Base-by-base conservation (phyloP, 2,888 invertebrate species). In the Perithous albicinctus region DNA sequence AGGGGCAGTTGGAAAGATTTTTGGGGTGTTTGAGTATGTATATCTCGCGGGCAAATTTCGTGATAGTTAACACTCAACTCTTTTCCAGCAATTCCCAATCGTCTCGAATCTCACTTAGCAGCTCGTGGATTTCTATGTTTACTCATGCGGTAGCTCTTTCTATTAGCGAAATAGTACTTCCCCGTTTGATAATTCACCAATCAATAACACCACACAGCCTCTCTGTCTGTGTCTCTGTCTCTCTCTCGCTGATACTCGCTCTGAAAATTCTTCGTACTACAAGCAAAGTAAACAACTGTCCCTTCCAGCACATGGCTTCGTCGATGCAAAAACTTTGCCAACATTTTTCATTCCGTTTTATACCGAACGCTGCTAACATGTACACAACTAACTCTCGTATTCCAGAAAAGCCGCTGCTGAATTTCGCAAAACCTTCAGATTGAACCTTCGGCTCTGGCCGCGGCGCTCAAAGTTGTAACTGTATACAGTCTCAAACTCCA, bases 281-380 rank as follows among this genome's bases (percentile, higher is more conserved):
- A 59, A 72, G 43, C 43, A 43, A n/a, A 32, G 72, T 59, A 59
- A 70, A 56, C 70, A 59, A 10, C 67, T 18, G 59, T 46, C 59
- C 46, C 46, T 48, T 61, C 61, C 43, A 41, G 8, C 10, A 64
- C 18, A 26, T 41, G 18, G 51, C 18, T 51, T 32, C 18, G 23
- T 5, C 69, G 67, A 43, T 32, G 59, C 66, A 41, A 41, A 76
- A 76, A 70, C 63, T 48, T 76, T 10, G 20, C 29, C 29, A 66
- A 41, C 20, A 69, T 73, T 73, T 73, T 77, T 77, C 73, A 77
- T 73, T 69, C 77, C 41, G 70, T 43, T 56, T 56, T 18, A 46
- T 15, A 18, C 41, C 10, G 38, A 18, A 4, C 20, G 15, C 29
- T 6, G 64, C 56, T 46, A 48, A 59, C 38, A 56, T 59, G 61